These are phyloP conservation scores for Trisateles emortualis DNA, from an alignment of 2,888 invertebrate genomes.

Conservation along the genomic window DNA sequence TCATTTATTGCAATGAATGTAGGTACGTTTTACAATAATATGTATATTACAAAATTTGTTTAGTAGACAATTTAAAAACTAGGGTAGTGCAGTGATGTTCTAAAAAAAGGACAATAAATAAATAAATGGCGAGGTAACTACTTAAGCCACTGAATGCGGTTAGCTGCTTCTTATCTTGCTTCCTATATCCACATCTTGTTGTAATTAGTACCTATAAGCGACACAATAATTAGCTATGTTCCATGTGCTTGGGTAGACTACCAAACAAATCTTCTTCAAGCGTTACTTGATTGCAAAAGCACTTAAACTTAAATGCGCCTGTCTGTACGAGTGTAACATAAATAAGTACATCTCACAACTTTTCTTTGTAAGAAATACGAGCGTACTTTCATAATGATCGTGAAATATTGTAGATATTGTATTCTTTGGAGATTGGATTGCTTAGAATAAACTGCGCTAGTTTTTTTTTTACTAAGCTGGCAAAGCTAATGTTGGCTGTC, in stretches of 20 bases:
- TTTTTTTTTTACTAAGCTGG: too few relatives aligned
- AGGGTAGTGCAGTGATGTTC: too few relatives aligned
- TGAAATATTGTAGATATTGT: slow-evolving; percentile 1
- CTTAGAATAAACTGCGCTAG: too few relatives aligned
- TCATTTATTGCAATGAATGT: too few relatives aligned
- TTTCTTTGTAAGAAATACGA: neutral
- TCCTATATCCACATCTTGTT: slow-evolving; percentile 8
- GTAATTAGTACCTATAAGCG: slow-evolving; percentile 31
- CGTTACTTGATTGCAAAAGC: slow-evolving; percentile 55
- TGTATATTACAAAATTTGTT: too few relatives aligned
- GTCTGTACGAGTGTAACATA: slow-evolving; percentile 30
- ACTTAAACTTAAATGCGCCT: slow-evolving; percentile 57
- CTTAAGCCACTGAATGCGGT: too few relatives aligned
- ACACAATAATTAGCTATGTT: slow-evolving; percentile 26
- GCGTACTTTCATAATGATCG: neutral
- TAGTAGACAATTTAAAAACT: too few relatives aligned
- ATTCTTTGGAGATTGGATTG: slow-evolving; percentile 12
- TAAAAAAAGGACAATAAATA: too few relatives aligned
- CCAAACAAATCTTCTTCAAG: slow-evolving; percentile 46
- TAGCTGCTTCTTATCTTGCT: too few relatives aligned
- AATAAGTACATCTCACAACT: slow-evolving; percentile 6
- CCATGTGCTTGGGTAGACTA: slow-evolving; percentile 38
- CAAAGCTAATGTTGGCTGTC: too few relatives aligned
- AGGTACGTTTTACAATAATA: too few relatives aligned
- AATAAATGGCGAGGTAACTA: too few relatives aligned